Percentiles rank a stretch among this genome's conserved stretches.
These are phyloP conservation scores for Samia ricini DNA, from an alignment of 1,140 invertebrate genomes.

Conservation along the genomic window DNA sequence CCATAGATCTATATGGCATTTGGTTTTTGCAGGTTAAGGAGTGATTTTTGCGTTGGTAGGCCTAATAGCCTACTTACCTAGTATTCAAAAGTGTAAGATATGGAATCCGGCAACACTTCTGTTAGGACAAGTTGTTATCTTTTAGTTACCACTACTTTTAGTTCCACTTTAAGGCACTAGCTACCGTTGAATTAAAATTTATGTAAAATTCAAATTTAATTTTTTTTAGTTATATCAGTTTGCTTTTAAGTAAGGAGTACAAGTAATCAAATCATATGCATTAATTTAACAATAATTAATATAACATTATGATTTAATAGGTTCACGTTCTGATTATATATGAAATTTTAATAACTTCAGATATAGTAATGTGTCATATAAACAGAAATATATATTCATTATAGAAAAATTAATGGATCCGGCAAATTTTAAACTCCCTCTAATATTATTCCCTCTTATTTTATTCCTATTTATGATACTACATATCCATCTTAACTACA, in stretches of 20 bases:
- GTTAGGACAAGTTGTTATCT: no score
- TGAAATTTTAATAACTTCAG: conserved; percentile 10
- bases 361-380: conserved; percentile 8
- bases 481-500: not conserved
- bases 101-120: no score
- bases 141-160: no score
- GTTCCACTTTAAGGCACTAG: no score
- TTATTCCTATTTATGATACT: not conserved
- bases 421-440: not conserved
- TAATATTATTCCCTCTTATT: not conserved
- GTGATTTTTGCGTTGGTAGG: no score
- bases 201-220: no score
- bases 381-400: not conserved
- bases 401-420: no score
- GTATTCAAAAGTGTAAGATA: no score
- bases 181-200: no score
- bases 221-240: not conserved
- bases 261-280: not conserved
- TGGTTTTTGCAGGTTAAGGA: no score
- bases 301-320: conserved; percentile 1
- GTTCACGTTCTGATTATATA: conserved; percentile 9
- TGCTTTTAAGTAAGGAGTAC: not conserved
- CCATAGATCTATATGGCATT: no score
- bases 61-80: no score
- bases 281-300: conserved; percentile 1